Evolutionary conservation across 2,888 invertebrate genomes (phyloP), one percentile per base, ranked within the genome.

Genomic region (Oligia latruncula): DNA sequence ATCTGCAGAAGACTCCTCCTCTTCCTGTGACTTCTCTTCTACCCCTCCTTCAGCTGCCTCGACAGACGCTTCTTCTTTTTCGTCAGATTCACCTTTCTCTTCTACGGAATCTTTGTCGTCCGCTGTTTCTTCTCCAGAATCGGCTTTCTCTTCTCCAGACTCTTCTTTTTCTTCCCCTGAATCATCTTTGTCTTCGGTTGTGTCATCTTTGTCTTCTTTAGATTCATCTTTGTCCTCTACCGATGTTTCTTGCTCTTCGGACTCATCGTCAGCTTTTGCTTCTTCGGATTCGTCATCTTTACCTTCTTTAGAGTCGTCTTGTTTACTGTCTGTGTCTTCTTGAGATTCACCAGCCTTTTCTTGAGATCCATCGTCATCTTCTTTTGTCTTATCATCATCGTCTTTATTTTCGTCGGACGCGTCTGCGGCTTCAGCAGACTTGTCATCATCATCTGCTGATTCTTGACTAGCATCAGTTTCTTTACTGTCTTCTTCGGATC

Each of bases 341-440:
- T 90, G 89, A 89, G 92, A 91, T 89, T 91, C 88, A 77, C 90
- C 96, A 91, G 94, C 93, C 90, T 94, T 95, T 93, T 95, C 95
- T 93, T 96, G 95, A 92, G 96, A 96, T 92, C 94, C 94, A 90
- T 95, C 95, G 85, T 95, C 96, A 84, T 94, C 94, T 93, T 96
- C 94, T 93, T 96, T 81, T 86, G 85, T 81, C 71, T 86, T 87
- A 74, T 92, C 90, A 88, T 93, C 92, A 85, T 86, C 88, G 64
- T 89, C 90, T 79, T 85, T 88, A 62, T 65, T 89, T 86, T 94
- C 93, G 77, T 88, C 88, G 40, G 93, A 92, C 23, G 89, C 85
- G 71, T 93, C 92, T 67, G 85, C 77, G 82, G 79, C 87, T 89
- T 95, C 95, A 62, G 92, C 91, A 58, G 94, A 92, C 82, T 93